These are phyloP conservation scores for Clarias magur DNA, from an alignment of 2,113 vertebrate species.

Conservation along the genomic window DNA sequence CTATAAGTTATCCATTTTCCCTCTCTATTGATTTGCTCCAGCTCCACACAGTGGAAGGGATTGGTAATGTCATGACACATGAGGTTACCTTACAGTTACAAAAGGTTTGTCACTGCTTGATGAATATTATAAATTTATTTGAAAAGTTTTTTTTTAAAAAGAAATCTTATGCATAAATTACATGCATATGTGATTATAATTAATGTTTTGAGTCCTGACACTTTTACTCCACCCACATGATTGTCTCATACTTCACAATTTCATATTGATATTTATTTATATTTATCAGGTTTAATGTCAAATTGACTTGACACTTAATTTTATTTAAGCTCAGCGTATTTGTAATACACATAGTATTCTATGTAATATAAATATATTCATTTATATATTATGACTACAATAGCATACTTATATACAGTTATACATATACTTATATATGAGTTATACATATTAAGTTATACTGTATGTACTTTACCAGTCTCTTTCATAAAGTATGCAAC, in stretches of 20 bases:
- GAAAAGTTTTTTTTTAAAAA: neutral
- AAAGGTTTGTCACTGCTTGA: neutral
- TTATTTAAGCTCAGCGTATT: neutral
- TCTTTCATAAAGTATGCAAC: neutral
- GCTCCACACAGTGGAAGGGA: constrained; percentile 30
- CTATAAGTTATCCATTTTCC: neutral
- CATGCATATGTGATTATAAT: neutral
- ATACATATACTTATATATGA: too few relatives aligned
- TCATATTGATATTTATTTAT: neutral
- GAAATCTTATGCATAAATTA: neutral
- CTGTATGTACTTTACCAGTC: neutral
- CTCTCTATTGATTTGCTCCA: constrained; percentile 7
- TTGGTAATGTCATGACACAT: constrained; percentile 24
- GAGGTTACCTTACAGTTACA: neutral
- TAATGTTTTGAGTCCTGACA: neutral
- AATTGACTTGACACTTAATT: neutral
- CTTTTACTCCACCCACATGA: neutral
- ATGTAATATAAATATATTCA: neutral
- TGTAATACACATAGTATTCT: neutral
- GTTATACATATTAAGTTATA: too few relatives aligned
- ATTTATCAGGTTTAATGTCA: neutral
- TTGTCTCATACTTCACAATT: neutral
- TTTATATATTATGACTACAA: neutral
- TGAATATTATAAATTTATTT: neutral
- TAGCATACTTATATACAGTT: neutral